Evolutionary conservation across 2,888 invertebrate genomes (phyloP).

Genomic region (Eledona agricola): DNA sequence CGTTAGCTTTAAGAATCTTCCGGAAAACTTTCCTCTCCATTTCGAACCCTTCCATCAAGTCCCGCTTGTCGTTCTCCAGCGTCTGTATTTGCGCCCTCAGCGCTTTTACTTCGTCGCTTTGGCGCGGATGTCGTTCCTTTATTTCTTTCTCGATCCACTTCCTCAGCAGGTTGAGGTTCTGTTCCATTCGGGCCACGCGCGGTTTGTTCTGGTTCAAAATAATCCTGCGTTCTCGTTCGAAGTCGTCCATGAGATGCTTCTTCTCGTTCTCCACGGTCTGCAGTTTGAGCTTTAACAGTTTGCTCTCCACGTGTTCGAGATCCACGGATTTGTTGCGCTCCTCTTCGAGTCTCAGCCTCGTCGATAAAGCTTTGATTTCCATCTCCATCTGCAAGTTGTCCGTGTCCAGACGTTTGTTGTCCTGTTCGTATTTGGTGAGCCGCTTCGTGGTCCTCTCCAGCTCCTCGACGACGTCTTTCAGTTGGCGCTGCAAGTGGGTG

Average conservation of each 20-base stretch:
- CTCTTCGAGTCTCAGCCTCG: conserved; percentile 16
- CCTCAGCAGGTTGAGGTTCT: conserved; percentile 23
- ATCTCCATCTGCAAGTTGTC: conserved; percentile 24
- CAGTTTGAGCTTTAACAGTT: conserved; percentile 29
- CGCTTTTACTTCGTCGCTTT: conserved; percentile 13
- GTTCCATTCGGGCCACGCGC: conserved; percentile 19
- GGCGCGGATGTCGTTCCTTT: conserved; percentile 8
- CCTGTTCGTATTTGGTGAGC: conserved; percentile 2
- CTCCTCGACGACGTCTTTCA: conserved; percentile 1
- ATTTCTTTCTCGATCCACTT: conserved; percentile 32
- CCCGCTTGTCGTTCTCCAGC: conserved; percentile 24
- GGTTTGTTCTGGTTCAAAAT: conserved; percentile 22
- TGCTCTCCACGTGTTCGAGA: conserved; percentile 25
- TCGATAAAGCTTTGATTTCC: conserved; percentile 4
- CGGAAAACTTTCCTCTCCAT: conserved; percentile 29
- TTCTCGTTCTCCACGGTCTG: conserved; percentile 28
- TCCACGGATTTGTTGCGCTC: conserved; percentile 20
- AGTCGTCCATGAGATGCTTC: conserved; percentile 22
- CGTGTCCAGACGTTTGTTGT: conserved; percentile 19
- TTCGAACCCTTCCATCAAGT: conserved; percentile 26
- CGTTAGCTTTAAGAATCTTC: conserved; percentile 21
- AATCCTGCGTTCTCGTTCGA: conserved; percentile 24
- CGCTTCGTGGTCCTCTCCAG: not conserved
- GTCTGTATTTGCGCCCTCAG: conserved; percentile 25
- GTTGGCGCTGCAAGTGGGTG: not conserved